A percentile compares a stretch with the other conserved stretches of the same genome.
Conservation (phyloP, 2,888 invertebrate species). For the Axea sp. region DNA sequence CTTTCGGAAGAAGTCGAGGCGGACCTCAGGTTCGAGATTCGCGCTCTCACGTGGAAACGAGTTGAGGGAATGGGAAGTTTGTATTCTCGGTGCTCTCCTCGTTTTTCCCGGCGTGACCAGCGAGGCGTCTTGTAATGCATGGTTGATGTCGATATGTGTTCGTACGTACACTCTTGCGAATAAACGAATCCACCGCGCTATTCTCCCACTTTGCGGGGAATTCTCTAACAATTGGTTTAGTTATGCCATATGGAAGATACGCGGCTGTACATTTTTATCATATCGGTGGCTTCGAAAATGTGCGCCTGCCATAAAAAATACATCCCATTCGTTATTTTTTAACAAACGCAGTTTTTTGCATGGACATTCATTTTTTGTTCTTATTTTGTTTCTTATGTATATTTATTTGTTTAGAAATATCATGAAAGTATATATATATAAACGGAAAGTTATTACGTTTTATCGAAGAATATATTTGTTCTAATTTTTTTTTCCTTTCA, state of each 20-base stretch:
- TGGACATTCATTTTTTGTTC: no score
- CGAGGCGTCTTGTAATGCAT: conserved; percentile 78
- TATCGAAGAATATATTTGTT: no score
- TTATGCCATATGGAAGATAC: conserved; percentile 54
- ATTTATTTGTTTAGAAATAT: no score
- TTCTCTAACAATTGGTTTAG: conserved; percentile 63
- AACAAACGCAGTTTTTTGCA: conserved; percentile 5
- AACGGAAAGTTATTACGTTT: no score
- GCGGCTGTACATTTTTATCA: conserved; percentile 49
- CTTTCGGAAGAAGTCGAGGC: conserved; percentile 63
- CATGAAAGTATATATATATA: no score
- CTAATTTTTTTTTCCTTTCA: no score
- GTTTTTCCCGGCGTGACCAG: conserved; percentile 77
- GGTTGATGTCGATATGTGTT: conserved; percentile 77
- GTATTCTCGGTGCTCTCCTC: conserved; percentile 69
- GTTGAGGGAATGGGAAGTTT: conserved; percentile 62
- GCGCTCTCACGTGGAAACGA: conserved; percentile 55
- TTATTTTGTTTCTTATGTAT: neutral
- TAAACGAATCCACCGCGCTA: conserved; percentile 63
- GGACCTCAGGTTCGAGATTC: conserved; percentile 62
- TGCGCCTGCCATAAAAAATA: conserved; percentile 21
- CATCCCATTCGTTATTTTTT: conserved; percentile 32
- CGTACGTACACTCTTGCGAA: conserved; percentile 69
- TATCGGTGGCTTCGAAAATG: conserved; percentile 27
- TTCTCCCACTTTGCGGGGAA: conserved; percentile 54